Percentiles rank a stretch among this genome's conserved stretches.
phyloP scores from a whole-genome alignment of 1,140 invertebrate species.

The Bilobella aurantiaca region DNA sequence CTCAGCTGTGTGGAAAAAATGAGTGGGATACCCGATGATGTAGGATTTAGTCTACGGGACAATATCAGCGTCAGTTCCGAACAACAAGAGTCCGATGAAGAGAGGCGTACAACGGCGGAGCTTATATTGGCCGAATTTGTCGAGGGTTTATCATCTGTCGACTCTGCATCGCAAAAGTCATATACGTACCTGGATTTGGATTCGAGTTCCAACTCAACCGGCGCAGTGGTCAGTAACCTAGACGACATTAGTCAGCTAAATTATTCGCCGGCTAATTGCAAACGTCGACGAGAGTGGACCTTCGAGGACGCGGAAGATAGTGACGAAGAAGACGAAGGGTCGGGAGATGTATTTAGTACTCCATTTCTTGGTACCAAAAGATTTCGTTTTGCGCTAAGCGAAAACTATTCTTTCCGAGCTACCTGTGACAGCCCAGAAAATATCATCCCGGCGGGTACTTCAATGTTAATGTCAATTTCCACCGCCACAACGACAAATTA shows the following conservation, averaged over 20 bases:
- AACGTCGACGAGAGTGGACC: constrained; percentile 29
- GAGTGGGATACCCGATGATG: constrained; percentile 15
- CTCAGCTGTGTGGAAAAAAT: constrained; percentile 34
- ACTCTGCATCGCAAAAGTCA: not conserved
- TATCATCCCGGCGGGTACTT: not conserved
- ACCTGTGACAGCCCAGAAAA: not conserved
- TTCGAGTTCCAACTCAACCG: constrained; percentile 8
- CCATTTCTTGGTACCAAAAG: not conserved
- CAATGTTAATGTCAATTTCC: not conserved
- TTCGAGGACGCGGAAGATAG: no score
- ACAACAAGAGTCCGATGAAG: constrained; percentile 16
- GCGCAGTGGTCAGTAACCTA: not conserved
- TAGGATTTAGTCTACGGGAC: no score
- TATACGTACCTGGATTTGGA: constrained; percentile 26
- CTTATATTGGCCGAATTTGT: not conserved
- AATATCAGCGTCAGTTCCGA: constrained; percentile 5
- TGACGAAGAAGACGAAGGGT: constrained; percentile 17
- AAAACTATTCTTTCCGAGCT: constrained; percentile 18
- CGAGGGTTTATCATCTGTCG: not conserved
- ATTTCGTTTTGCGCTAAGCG: constrained; percentile 8
- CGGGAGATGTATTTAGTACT: not conserved
- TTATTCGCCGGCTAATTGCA: constrained; percentile 7
- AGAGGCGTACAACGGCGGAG: not conserved
- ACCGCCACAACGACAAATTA: not conserved
- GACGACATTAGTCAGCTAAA: not conserved